phyloP scores from a whole-genome alignment of 2,113 vertebrate genomes.

The Scolopax mira region DNA sequence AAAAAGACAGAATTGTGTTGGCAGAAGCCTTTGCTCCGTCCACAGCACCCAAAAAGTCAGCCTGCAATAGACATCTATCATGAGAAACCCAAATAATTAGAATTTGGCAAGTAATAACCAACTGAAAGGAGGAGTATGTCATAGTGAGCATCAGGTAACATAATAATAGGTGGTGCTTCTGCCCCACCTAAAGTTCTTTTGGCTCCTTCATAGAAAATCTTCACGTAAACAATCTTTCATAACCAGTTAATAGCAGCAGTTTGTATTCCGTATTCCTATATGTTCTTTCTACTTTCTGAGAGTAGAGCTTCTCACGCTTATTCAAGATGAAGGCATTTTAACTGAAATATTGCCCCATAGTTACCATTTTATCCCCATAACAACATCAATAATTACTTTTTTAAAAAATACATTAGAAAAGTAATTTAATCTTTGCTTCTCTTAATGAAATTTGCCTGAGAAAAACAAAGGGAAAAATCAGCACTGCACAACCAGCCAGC shows the following conservation, averaged over 20 bases:
- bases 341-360: constrained; percentile 29
- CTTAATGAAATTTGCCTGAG: constrained; percentile 51
- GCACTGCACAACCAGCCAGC: background rate
- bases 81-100: constrained; percentile 48
- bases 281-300: background rate
- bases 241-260: background rate
- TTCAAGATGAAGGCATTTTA: constrained; percentile 13
- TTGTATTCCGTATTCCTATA: background rate
- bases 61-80: background rate
- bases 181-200: constrained; percentile 58
- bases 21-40: background rate
- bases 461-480: constrained; percentile 35
- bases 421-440: constrained; percentile 57
- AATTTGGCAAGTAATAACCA: constrained; percentile 27
- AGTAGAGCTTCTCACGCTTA: constrained; percentile 25
- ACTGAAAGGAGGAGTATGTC: background rate
- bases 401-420: constrained; percentile 58
- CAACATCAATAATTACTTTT: constrained; percentile 47
- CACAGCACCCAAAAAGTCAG: background rate
- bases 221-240: constrained; percentile 43
- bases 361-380: constrained; percentile 49
- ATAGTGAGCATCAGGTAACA: constrained; percentile 33
- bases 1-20: background rate
- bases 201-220: constrained; percentile 48
- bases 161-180: constrained; percentile 51